Evolutionary conservation across 2,888 invertebrate species (phyloP).

Genomic region (Stomorhina lunata): DNA sequence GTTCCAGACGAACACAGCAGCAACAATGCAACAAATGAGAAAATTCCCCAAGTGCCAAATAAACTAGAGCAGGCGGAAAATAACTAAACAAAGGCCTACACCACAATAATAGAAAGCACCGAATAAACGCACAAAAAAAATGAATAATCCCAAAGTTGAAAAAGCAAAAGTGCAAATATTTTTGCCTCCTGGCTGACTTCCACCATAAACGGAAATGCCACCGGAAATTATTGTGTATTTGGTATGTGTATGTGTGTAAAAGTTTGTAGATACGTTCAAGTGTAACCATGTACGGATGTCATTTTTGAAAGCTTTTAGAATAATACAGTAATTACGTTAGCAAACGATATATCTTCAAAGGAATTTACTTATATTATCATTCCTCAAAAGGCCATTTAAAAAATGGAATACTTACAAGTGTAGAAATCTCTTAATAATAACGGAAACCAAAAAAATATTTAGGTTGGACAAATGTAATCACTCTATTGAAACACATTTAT

Average conservation of each 20-base stretch:
- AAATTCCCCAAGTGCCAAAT: constrained; percentile 34
- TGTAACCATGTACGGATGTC: not conserved
- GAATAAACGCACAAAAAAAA: not conserved
- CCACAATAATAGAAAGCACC: not conserved
- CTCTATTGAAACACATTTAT: no score
- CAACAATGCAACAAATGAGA: constrained; percentile 31
- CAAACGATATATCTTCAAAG: constrained; percentile 45
- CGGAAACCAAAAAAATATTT: no score
- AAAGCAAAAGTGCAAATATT: constrained; percentile 21
- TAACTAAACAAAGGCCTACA: not conserved
- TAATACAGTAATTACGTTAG: constrained; percentile 39
- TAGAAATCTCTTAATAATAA: no score
- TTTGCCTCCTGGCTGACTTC: no score
- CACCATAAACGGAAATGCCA: constrained; percentile 15
- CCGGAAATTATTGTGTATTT: not conserved
- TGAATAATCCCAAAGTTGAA: constrained; percentile 8
- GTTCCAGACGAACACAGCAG: not conserved
- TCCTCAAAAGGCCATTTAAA: constrained; percentile 11
- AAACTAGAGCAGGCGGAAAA: constrained; percentile 7
- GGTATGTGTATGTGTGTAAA: not conserved
- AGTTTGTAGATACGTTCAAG: not conserved
- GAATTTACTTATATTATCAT: constrained; percentile 61
- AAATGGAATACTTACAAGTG: no score
- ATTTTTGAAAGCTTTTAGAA: not conserved
- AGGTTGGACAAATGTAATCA: no score